Evolutionary conservation across 2,113 vertebrate genomes (phyloP).

Genomic region (Thunnus thynnus): DNA sequence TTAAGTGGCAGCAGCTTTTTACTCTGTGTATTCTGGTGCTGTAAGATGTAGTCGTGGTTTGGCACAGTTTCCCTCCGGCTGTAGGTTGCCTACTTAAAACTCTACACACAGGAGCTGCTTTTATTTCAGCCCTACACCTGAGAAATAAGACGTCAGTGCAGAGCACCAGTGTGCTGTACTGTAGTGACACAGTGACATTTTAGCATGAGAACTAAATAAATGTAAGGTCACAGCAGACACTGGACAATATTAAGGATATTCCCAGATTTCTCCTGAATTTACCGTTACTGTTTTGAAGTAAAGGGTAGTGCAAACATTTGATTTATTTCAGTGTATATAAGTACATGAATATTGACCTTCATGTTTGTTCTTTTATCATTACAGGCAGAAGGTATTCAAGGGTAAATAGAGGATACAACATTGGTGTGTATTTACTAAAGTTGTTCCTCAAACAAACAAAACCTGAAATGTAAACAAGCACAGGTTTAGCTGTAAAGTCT

Average conservation of each 20-base stretch:
- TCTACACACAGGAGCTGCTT: constrained; percentile 22
- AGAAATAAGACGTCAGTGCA: not conserved
- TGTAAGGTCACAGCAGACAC: not conserved
- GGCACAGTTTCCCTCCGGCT: constrained; percentile 27
- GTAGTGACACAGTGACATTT: constrained; percentile 24
- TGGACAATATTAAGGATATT: not conserved
- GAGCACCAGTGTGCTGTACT: not conserved
- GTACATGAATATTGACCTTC: constrained; percentile 15
- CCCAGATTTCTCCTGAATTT: constrained; percentile 7
- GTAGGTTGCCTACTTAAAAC: constrained; percentile 33
- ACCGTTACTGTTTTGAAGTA: too few relatives aligned
- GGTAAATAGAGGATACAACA: constrained; percentile 20
- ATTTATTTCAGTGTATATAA: not conserved
- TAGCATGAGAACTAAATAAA: not conserved
- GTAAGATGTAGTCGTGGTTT: not conserved
- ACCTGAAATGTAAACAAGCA: constrained; percentile 49
- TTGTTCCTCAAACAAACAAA: constrained; percentile 7
- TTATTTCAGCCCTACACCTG: constrained; percentile 3
- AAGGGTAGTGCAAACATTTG: too few relatives aligned
- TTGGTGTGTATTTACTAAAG: constrained; percentile 27
- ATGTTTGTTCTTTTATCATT: constrained; percentile 18
- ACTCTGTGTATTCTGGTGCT: constrained; percentile 1
- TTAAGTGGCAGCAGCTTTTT: not conserved
- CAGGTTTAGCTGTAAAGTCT: constrained; percentile 54
- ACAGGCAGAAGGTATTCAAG: not conserved